Percentiles rank a stretch among this genome's conserved stretches.
phyloP scores from a whole-genome alignment of 2,797 vertebrate species.

The Spea hammondii region DNA sequence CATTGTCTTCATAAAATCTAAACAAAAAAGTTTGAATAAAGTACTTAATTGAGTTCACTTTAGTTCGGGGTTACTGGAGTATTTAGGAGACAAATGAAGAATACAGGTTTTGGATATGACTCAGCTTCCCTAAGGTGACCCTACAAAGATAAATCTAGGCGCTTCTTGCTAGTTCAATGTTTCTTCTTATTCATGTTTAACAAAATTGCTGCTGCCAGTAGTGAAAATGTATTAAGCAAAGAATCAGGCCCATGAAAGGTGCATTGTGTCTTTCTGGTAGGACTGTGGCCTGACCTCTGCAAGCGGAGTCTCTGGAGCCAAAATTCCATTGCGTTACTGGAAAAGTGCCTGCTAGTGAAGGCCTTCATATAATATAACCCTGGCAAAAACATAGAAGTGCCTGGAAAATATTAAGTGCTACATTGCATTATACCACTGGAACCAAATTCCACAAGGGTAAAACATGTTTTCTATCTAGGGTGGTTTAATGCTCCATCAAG shows the following conservation, averaged over 20 bases:
- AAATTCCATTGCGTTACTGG: constrained; percentile 16
- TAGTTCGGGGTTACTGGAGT: constrained; percentile 20
- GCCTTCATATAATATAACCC: constrained; percentile 33
- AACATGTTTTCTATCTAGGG: constrained; percentile 10
- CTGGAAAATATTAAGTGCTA: constrained; percentile 29
- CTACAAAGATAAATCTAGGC: constrained; percentile 33
- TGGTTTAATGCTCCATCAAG: constrained; percentile 10
- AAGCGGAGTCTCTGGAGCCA: constrained; percentile 37
- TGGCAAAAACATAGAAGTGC: constrained; percentile 40
- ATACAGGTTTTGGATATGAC: constrained; percentile 22
- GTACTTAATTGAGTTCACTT: constrained; percentile 23
- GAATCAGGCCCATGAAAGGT: constrained; percentile 31
- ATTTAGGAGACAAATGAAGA: constrained; percentile 23
- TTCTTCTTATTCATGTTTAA: constrained; percentile 31
- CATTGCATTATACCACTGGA: constrained; percentile 28
- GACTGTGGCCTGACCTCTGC: constrained; percentile 27
- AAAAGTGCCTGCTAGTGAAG: constrained; percentile 40
- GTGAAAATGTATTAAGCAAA: constrained; percentile 45
- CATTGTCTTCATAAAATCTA: constrained; percentile 34
- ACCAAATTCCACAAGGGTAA: not conserved
- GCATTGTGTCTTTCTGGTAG: constrained; percentile 19
- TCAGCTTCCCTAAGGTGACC: constrained; percentile 29
- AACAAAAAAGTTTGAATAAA: constrained; percentile 13
- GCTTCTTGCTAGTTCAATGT: not conserved
- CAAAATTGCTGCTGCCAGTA: constrained; percentile 31